Evolutionary conservation across 2,797 vertebrate species (phyloP).

Genomic region (Lophius americanus): DNA sequence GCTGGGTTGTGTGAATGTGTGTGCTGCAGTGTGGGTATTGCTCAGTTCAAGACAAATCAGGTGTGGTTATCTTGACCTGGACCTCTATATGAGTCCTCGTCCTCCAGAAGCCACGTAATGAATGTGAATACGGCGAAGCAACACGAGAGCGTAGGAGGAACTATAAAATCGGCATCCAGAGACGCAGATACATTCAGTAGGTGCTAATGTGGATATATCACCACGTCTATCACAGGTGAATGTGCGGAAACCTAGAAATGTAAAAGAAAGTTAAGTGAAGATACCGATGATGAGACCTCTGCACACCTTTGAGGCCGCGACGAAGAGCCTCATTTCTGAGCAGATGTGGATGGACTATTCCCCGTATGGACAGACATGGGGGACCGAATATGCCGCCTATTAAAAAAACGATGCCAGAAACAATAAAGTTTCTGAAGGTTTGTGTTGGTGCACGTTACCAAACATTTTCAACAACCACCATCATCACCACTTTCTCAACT

Average conservation of each 20-base stretch:
- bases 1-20: conserved; percentile 43
- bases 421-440: not conserved
- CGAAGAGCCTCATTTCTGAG: too few relatives aligned
- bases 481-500: conserved; percentile 13
- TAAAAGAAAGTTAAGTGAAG: too few relatives aligned
- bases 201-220: too few relatives aligned
- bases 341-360: too few relatives aligned
- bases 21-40: conserved; percentile 49
- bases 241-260: too few relatives aligned
- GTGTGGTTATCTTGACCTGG: conserved; percentile 62
- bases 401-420: not conserved
- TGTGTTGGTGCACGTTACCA: not conserved
- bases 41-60: conserved; percentile 62
- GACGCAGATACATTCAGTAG: too few relatives aligned
- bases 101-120: conserved; percentile 13
- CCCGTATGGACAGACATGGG: too few relatives aligned
- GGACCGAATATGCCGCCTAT: too few relatives aligned
- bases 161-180: not conserved
- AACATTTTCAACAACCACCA: conserved; percentile 21
- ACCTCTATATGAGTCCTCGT: conserved; percentile 54
- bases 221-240: too few relatives aligned
- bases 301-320: too few relatives aligned
- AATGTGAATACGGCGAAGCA: not conserved
- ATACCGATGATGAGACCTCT: too few relatives aligned
- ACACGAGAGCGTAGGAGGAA: not conserved